These are phyloP conservation scores for Azorinus chamasolen DNA, from an alignment of 2,888 invertebrate species.

Conservation along the genomic window DNA sequence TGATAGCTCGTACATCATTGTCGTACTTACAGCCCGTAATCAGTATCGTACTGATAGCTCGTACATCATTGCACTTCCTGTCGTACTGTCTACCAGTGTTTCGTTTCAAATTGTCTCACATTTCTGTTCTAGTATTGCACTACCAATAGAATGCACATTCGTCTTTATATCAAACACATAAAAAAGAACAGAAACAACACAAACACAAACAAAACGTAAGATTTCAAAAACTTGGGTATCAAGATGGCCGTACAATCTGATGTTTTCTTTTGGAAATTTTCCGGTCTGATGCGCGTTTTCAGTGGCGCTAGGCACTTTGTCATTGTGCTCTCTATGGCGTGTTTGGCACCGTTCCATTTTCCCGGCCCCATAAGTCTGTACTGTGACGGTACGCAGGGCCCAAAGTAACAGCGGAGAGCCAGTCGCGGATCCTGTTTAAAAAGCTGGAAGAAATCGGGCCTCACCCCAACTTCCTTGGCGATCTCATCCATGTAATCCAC, in stretches of 20 bases:
- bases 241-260: conserved; percentile 28
- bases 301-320: conserved; percentile 54
- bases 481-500: conserved; percentile 84
- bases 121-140: no score
- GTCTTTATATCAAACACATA: no score
- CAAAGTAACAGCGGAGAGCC: conserved; percentile 80
- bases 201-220: conserved; percentile 52
- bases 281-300: conserved; percentile 57
- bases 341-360: conserved; percentile 75
- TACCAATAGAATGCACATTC: no score
- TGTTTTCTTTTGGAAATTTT: conserved; percentile 43
- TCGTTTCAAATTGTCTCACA: no score
- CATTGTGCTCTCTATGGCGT: conserved; percentile 64
- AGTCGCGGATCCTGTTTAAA: conserved; percentile 74
- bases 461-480: conserved; percentile 77
- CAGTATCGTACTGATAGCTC: no score
- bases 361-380: conserved; percentile 81
- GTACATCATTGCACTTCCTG: no score
- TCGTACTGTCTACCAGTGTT: no score
- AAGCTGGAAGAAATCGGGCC: conserved; percentile 75
- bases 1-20: no score
- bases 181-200: no score
- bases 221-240: conserved; percentile 56
- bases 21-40: no score
- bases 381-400: conserved; percentile 84